Evolutionary conservation across 2,888 invertebrate species (phyloP), one percentile per base, ranked within the genome.

Genomic region (Linyphia triangularis): DNA sequence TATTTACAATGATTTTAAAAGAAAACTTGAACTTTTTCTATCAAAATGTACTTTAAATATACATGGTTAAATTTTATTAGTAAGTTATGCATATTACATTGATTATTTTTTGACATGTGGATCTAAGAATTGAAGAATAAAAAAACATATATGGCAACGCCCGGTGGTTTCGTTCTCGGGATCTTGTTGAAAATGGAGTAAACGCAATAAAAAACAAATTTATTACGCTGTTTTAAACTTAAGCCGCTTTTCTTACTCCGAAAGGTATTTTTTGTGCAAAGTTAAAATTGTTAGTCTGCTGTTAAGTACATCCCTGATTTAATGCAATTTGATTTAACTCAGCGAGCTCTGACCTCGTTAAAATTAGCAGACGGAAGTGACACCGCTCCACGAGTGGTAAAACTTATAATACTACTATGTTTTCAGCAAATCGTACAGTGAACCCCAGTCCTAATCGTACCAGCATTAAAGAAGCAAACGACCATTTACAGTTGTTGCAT

Each of bases 381-480:
- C 51, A 51, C 51, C n/a, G 51, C 51, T n/a, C 51, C 5, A 51
- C 51, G 30, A 28, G 57, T 28, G 57, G 26, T 73, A 26, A 73
- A 73, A 16, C 24, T 16, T 30, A n/a, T n/a, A n/a, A n/a, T 28
- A 30, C 26, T 85, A 85, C 67, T 61, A 89, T 89, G 89, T 89
- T 89, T 77, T 85, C 89, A 33, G 81, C 89, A 43, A 81, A 85
- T 40, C 89, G 89, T 22, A 69, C 88, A 16, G 85, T 89, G 10
- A 90, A 88, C 59, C 90, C 90, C 30, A 90, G 90, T 67, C 90
- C 90, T 13, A 90, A 89, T 72, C 84, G 89, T n/a, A 90, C 85
- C 10, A 92, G 91, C 81, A 92, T 92, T 59, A 91, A 92, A 88
- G 92, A 92, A 89, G 92, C 92, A 19, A 92, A 92, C 84, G 91